Base-by-base conservation (phyloP, 2,113 vertebrate genomes). In the Spilogale gracilis region DNA sequence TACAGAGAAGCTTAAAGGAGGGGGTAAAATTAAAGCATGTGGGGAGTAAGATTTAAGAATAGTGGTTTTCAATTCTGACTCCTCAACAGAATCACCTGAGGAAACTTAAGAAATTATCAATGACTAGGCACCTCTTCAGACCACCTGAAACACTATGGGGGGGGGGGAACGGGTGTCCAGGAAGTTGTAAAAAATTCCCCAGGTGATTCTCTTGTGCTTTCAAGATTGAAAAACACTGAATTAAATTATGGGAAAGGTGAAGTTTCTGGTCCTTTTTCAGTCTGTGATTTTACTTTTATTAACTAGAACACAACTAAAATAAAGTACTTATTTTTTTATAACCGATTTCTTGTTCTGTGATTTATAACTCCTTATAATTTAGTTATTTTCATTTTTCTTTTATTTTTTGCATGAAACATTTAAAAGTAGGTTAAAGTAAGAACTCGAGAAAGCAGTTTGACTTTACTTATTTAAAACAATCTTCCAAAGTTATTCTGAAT, bases 401-500 rank as follows among this genome's bases (percentile, higher is more conserved):
- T 58, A 56, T 61, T 43, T 14, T 83, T 88, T 82, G 27, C 21
- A 63, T 74, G 38, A 50, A 60, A 67, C 2, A 65, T 67, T 74
- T 86, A 43, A n/a, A n/a, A 80, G 63, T 74, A 74, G 54, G 21
- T n/a, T 80, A 71, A 94, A 76, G 90, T 81, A 52, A 78, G 74
- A 91, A 80, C 32, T 32, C 9, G 27, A 61, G 23, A 94, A 78
- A 67, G 18, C 2, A 82, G 2, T n/a, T 88, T 17, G 30, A 5
- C 16, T 87, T 81, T 43, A 48, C 48, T 84, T 83, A 67, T 56
- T 56, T 56, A 30, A 9, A 20, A 85, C 74, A n/a, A 38, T 25
- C 43, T 54, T 86, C n/a, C 18, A 67, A 78, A 90, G 76, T 95
- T 85, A 38, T 95, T 60, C 56, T 85, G 21, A 78, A 76, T 95